Evolutionary conservation across 2,797 vertebrate genomes (phyloP), one percentile per base, ranked within the genome.

Genomic region (Anabas testudineus): DNA sequence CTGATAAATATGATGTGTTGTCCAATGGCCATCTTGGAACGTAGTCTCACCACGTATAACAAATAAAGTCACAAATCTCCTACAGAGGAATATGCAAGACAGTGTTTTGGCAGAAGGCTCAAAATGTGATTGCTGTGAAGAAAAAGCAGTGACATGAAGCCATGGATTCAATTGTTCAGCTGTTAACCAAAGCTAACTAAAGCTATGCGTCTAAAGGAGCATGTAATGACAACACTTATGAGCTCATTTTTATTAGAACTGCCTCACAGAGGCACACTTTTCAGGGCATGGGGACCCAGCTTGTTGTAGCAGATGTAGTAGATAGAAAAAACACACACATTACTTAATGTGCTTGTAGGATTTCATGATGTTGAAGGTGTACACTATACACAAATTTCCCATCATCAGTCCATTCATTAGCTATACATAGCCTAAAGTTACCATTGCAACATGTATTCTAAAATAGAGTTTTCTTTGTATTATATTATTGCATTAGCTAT

Each of bases 71-170:
- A 54, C 57, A 58, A 68, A 83, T 71, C 32, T 68, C 19, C 24
- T 49, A 16, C 41, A 24, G 19, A 80, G 42, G 67, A 83, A 80
- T 74, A 45, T 61, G 59, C 7, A 24, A 51, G 69, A 63, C 39
- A 56, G 39, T 57, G 28, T 56, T 68, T 62, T 82, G 63, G 74
- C 26, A 21, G 12, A 36, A n/a, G 9, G 12, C 15, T 68, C 32
- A 45, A 68, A 45, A 61, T 53, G 51, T 34, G 41, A 59, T 45
- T 1, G 15, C 15, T 49, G 49, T 18, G 37, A 15, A 47, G 22
- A 15, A 63, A 55, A 68, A 55, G 55, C 22, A 47, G 21, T 22
- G 18, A 34, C 41, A 56, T 4, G 13, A 22, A 30, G 47, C 15
- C 37, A 54, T 54, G 21, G 45, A 58, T 43, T 18, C 56, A 39